Conservation (phyloP, 2,113 vertebrate species). For the Rutilus rutilus region DNA sequence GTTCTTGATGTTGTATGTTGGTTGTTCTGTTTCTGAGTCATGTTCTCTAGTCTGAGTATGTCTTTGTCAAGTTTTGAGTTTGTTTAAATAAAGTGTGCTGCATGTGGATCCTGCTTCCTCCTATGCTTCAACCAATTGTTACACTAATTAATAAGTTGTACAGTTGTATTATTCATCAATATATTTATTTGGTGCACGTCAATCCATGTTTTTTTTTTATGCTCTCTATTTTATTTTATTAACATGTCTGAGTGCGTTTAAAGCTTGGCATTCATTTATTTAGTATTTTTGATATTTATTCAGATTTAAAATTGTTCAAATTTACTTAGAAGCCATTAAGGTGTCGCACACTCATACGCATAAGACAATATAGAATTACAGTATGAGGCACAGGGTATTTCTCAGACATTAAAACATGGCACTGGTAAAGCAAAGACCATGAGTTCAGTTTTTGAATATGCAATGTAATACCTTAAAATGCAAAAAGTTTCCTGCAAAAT, state of each 20-base stretch:
- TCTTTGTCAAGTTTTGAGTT: too few relatives aligned
- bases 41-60: too few relatives aligned
- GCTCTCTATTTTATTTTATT: neutral
- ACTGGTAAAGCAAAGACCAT: neutral
- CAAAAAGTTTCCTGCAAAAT: neutral
- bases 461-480: neutral
- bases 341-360: too few relatives aligned
- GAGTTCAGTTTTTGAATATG: neutral
- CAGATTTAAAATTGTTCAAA: too few relatives aligned
- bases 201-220: neutral
- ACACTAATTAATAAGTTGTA: neutral
- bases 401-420: neutral
- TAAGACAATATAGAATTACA: neutral
- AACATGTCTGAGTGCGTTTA: neutral
- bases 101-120: too few relatives aligned
- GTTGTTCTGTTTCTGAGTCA: too few relatives aligned
- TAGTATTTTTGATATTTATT: neutral
- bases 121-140: too few relatives aligned
- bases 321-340: too few relatives aligned
- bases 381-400: neutral
- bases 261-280: neutral
- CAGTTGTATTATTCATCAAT: neutral
- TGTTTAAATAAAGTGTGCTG: too few relatives aligned
- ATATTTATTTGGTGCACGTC: neutral
- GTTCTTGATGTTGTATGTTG: too few relatives aligned